A percentile compares a stretch with the other conserved stretches of the same genome.
These are phyloP conservation scores for Burhinus bistriatus DNA, from an alignment of 2,113 vertebrate species.

Conservation along the genomic window DNA sequence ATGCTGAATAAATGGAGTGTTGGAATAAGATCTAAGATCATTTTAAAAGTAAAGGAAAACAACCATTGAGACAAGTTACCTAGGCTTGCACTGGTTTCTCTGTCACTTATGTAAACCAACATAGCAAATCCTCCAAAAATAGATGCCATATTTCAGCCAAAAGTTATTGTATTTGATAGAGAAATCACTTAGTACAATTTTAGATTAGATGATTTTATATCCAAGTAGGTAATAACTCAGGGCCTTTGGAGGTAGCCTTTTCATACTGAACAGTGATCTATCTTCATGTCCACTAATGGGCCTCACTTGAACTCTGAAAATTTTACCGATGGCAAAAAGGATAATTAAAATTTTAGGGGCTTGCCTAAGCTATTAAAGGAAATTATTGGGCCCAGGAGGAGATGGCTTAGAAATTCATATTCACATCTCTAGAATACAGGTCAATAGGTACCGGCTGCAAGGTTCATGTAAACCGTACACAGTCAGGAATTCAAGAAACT, in stretches of 20 bases:
- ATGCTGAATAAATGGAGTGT: background rate
- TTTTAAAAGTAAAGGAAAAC: background rate
- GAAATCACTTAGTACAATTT: background rate
- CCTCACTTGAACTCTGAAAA: background rate
- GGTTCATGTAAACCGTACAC: background rate
- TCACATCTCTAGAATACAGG: background rate
- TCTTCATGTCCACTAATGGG: background rate
- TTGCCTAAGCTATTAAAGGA: background rate
- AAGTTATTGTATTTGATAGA: background rate
- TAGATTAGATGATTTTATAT: background rate
- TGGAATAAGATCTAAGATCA: background rate
- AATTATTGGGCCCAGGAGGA: background rate
- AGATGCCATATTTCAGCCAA: background rate
- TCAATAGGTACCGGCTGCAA: background rate
- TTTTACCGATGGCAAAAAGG: background rate
- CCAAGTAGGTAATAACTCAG: background rate
- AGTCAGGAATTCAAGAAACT: background rate
- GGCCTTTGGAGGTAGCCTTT: background rate
- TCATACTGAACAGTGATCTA: background rate
- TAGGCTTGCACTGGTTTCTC: background rate
- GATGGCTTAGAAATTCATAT: background rate
- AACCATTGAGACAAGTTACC: background rate
- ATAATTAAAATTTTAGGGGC: constrained; percentile 24
- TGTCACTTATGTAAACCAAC: background rate
- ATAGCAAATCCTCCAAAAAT: background rate